A percentile compares a stretch with the other conserved stretches of the same genome.
Evolutionary conservation across 2,113 vertebrate species (phyloP).

Genomic region (Oophaga pumilio): DNA sequence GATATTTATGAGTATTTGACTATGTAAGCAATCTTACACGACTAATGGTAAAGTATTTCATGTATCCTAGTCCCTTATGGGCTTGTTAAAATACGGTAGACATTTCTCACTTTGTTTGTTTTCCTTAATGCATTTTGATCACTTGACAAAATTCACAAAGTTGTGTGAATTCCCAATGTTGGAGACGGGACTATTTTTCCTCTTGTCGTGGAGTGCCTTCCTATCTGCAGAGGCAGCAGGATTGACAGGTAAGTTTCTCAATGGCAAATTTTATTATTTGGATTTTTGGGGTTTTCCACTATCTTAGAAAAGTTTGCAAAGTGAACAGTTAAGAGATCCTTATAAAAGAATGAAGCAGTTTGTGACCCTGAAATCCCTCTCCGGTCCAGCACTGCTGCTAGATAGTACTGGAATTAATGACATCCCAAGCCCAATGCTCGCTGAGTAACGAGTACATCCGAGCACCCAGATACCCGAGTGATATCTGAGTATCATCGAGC

Average conservation of each 20-base stretch:
- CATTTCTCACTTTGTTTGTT: constrained; percentile 42
- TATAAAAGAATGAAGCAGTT: too few relatives aligned
- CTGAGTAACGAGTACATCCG: too few relatives aligned
- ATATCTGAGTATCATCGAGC: too few relatives aligned
- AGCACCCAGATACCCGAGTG: too few relatives aligned
- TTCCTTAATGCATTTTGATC: constrained; percentile 73
- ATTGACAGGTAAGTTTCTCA: constrained; percentile 76
- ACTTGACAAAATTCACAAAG: constrained; percentile 86
- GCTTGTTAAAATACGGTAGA: not conserved
- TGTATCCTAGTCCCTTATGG: not conserved
- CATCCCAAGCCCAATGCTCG: too few relatives aligned
- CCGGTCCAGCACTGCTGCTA: too few relatives aligned
- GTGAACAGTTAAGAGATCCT: too few relatives aligned
- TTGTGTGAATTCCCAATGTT: constrained; percentile 81
- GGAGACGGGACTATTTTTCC: constrained; percentile 82
- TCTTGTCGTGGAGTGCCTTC: constrained; percentile 85
- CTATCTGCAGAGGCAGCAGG: constrained; percentile 80
- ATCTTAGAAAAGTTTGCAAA: too few relatives aligned
- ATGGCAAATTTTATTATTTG: not conserved
- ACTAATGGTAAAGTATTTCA: not conserved
- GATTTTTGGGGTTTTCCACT: too few relatives aligned
- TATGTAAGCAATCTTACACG: not conserved
- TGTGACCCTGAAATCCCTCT: too few relatives aligned
- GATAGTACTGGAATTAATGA: too few relatives aligned
- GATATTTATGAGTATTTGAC: not conserved